Base-by-base conservation (phyloP, 2,797 vertebrate species). In the Phrynocephalus forsythii region DNA sequence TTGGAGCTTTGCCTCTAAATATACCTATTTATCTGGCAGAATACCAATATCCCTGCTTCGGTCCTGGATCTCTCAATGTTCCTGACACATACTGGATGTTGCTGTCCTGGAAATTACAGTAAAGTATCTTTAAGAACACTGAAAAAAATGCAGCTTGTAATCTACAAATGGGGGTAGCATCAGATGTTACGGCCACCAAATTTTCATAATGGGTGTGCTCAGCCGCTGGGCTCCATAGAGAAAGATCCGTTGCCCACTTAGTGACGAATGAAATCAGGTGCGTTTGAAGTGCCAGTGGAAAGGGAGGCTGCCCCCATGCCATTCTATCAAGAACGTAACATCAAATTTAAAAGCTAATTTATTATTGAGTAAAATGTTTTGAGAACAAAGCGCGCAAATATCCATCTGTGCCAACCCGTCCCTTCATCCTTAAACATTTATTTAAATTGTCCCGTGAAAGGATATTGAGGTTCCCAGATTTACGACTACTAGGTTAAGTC, bases 11-110 rank as follows among this genome's bases (percentile, higher is more conserved):
- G 30, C 56, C 68, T 80, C 82, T 66, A 72, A 72, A 84, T 66
- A 44, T 85, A 84, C 60, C 71, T 52, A 38, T 60, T 88, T 63
- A n/a, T n/a, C 71, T 80, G 77, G 77, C 83, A 48, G 16, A 6
- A 79, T 66, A 56, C n/a, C 77, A 81, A 30, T 44, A 33, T 80
- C n/a, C 56, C 72, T 50, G 5, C 1, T n/a, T 67, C 11, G 26
- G 52, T 67, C 20, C 22, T 22, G 63, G n/a, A 38, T 18, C 44
- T 11, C 77, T 7, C 38, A 5, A 22, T 38, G 28, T 33, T 33
- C 50, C 18, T 13, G 56, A 50, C 26, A 67, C 38, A 75, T 50
- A n/a, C 30, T 18, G 75, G n/a, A 30, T 18, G 15, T 48, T 66
- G 1, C 52, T 72, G 67, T 52, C 63, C 28, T 16, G 28, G 22